Conservation (phyloP, 2,888 invertebrate genomes). For the Drosophila prolongata region DNA sequence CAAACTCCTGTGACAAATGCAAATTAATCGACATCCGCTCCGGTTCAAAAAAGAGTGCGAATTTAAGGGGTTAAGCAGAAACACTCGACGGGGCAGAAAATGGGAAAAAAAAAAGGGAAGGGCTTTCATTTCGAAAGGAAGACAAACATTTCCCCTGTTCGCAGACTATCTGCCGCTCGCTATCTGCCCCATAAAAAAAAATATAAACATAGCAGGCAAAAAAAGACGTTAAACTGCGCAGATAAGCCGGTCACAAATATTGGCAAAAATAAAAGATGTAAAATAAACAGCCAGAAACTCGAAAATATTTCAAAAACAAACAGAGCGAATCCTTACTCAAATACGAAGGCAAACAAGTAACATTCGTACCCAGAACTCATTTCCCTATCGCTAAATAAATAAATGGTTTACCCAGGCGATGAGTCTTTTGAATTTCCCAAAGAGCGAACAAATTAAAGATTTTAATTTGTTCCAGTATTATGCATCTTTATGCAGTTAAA, state of each 20-base stretch:
- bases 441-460: too few relatives aligned
- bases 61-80: slow-evolving; percentile 1
- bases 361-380: neutral
- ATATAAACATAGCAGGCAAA: neutral
- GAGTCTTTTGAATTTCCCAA: neutral
- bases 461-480: too few relatives aligned
- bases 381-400: slow-evolving; percentile 21
- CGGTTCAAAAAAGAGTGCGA: slow-evolving; percentile 1
- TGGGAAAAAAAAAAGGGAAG: neutral
- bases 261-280: slow-evolving; percentile 20
- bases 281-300: neutral
- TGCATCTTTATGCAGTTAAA: too few relatives aligned
- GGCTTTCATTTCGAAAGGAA: neutral
- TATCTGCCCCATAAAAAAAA: slow-evolving; percentile 23
- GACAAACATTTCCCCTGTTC: slow-evolving; percentile 17
- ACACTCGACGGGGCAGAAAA: neutral
- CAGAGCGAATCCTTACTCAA: neutral
- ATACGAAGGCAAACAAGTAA: slow-evolving; percentile 7
- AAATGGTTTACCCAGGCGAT: neutral
- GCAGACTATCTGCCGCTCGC: slow-evolving; percentile 7
- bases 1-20: slow-evolving; percentile 3
- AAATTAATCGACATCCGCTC: slow-evolving; percentile 30
- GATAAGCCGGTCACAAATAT: slow-evolving; percentile 20
- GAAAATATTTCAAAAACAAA: slow-evolving; percentile 11
- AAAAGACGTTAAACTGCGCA: neutral